phyloP scores from a whole-genome alignment of 2,888 invertebrate species.

The Drosophila fungiperda region DNA sequence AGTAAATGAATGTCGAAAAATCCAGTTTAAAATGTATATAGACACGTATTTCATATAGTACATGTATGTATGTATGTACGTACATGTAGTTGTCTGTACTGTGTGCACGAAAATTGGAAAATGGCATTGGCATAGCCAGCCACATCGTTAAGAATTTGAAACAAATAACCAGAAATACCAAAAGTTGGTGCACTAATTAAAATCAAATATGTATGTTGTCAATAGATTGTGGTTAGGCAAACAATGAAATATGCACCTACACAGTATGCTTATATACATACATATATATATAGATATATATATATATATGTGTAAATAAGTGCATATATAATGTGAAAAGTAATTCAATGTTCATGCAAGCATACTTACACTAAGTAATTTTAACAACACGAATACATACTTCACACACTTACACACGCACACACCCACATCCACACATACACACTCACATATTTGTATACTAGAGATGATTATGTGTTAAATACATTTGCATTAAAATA shows the following conservation, averaged over 20 bases:
- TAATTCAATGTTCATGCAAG: constrained; percentile 13
- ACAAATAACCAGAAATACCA: constrained; percentile 11
- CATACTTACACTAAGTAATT: constrained; percentile 20
- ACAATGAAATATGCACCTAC: constrained; percentile 10
- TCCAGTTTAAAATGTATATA: constrained; percentile 27
- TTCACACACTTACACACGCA: neutral
- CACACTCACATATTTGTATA: constrained; percentile 12
- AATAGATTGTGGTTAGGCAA: constrained; percentile 7
- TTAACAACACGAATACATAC: constrained; percentile 19
- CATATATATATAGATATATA: neutral
- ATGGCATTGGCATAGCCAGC: constrained; percentile 18
- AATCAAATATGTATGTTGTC: constrained; percentile 8
- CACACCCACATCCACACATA: neutral
- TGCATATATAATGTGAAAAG: constrained; percentile 6
- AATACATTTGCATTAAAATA: constrained; percentile 12
- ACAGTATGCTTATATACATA: constrained; percentile 9
- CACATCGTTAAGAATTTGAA: constrained; percentile 5
- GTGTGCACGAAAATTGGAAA: constrained; percentile 19
- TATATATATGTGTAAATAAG: constrained; percentile 1
- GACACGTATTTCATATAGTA: constrained; percentile 19
- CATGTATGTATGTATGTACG: constrained; percentile 33
- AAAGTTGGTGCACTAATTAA: constrained; percentile 12
- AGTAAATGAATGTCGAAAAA: constrained; percentile 21
- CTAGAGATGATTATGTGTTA: constrained; percentile 9
- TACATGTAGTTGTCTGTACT: constrained; percentile 8